Percentiles rank a stretch among this genome's conserved stretches.
Conservation (phyloP, 2,113 vertebrate genomes). For the Pavo muticus region DNA sequence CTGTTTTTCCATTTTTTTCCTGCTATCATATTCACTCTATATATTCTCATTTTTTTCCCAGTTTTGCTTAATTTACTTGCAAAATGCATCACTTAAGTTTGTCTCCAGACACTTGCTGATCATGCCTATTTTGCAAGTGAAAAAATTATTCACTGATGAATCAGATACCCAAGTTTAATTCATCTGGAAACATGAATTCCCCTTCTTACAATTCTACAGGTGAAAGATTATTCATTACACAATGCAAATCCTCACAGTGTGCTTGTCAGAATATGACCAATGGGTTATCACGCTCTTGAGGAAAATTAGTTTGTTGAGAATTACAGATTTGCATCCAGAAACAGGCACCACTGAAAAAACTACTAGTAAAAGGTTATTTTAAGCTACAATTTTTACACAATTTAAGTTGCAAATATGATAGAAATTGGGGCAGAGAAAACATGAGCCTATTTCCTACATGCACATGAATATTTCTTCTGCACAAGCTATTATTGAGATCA, state of each 20-base stretch:
- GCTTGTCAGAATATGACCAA: background rate
- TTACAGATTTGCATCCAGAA: background rate
- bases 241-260: background rate
- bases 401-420: background rate
- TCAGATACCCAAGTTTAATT: slow-evolving; percentile 2
- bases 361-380: background rate
- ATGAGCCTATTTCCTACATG: background rate
- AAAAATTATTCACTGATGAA: slow-evolving; percentile 11
- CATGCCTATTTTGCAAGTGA: background rate
- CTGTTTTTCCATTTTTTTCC: background rate
- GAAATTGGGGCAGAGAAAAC: background rate
- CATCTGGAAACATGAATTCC: background rate
- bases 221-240: background rate
- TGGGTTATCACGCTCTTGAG: background rate
- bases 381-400: background rate
- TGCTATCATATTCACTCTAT: background rate
- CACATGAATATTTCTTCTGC: background rate
- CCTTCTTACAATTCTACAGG: background rate
- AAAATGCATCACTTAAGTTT: background rate
- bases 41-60: background rate
- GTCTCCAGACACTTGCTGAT: background rate
- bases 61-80: background rate
- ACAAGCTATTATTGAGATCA: background rate
- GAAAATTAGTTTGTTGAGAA: background rate
- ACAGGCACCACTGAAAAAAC: background rate